These are phyloP conservation scores for Metaphire vulgaris DNA, from an alignment of 1,140 invertebrate species.

Conservation along the genomic window DNA sequence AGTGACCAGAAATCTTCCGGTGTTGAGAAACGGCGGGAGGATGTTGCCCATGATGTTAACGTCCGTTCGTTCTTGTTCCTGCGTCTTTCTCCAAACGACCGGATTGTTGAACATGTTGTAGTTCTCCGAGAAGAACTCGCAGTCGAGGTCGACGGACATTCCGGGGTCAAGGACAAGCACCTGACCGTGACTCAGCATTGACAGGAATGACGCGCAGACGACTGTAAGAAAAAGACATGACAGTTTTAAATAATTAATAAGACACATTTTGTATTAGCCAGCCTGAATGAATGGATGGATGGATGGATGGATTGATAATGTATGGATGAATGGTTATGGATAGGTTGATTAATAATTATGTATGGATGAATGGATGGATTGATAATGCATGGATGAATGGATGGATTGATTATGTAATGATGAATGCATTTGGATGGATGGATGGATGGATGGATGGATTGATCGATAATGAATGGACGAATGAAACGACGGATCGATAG, in stretches of 20 bases:
- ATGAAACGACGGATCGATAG: too few species aligned
- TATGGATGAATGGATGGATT: slow-evolving; percentile 5
- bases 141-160: background rate
- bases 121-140: slow-evolving; percentile 4
- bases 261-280: too few species aligned
- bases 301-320: too few species aligned
- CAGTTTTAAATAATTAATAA: too few species aligned
- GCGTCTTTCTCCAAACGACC: slow-evolving; percentile 3
- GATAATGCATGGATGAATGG: slow-evolving; percentile 5
- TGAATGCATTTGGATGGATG: too few species aligned
- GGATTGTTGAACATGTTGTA: slow-evolving; percentile 16
- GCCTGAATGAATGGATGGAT: too few species aligned
- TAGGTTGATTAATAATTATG: too few species aligned
- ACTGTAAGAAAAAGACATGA: too few species aligned
- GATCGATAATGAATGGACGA: slow-evolving; percentile 5
- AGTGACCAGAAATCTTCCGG: background rate
- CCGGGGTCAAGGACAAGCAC: background rate
- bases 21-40: slow-evolving; percentile 7
- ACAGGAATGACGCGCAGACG: background rate
- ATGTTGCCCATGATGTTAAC: slow-evolving; percentile 8
- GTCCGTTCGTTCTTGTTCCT: slow-evolving; percentile 4
- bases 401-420: slow-evolving; percentile 4
- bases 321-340: too few species aligned
- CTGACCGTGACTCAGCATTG: background rate
- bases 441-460: slow-evolving; percentile 5